Percentiles rank a stretch among this genome's conserved stretches.
These are phyloP conservation scores for Scaptomyza montana DNA, from an alignment of 1,140 invertebrate genomes.

Conservation along the genomic window DNA sequence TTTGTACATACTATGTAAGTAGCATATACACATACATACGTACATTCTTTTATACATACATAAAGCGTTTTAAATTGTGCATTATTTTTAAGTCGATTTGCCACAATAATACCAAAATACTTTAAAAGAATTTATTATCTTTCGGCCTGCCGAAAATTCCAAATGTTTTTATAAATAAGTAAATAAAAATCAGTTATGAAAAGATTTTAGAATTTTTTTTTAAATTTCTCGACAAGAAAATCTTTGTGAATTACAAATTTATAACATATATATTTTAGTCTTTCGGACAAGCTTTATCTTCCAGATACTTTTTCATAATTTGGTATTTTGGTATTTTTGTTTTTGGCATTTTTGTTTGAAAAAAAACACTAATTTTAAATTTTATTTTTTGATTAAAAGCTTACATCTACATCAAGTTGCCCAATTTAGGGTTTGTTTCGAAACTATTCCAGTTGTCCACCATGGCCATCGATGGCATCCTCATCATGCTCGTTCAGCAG, in stretches of 20 bases:
- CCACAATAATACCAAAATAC: background rate
- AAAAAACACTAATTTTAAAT: no score
- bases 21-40: background rate
- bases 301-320: no score
- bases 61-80: slow-evolving; percentile 1
- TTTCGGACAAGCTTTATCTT: no score
- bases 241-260: no score
- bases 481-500: slow-evolving; percentile 85
- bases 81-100: slow-evolving; percentile 2
- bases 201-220: no score
- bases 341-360: slow-evolving; percentile 8
- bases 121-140: background rate
- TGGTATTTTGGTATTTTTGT: slow-evolving; percentile 1
- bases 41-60: background rate
- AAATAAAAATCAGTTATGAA: no score
- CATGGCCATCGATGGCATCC: slow-evolving; percentile 78
- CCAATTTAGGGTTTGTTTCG: no score
- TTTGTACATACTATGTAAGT: background rate
- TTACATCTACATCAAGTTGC: slow-evolving; percentile 9
- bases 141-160: background rate
- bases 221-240: no score
- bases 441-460: slow-evolving; percentile 30
- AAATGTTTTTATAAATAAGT: no score
- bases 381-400: slow-evolving; percentile 4
- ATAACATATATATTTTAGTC: no score